Base-by-base conservation (phyloP, 2,113 vertebrate genomes). In the Noturus placidus region DNA sequence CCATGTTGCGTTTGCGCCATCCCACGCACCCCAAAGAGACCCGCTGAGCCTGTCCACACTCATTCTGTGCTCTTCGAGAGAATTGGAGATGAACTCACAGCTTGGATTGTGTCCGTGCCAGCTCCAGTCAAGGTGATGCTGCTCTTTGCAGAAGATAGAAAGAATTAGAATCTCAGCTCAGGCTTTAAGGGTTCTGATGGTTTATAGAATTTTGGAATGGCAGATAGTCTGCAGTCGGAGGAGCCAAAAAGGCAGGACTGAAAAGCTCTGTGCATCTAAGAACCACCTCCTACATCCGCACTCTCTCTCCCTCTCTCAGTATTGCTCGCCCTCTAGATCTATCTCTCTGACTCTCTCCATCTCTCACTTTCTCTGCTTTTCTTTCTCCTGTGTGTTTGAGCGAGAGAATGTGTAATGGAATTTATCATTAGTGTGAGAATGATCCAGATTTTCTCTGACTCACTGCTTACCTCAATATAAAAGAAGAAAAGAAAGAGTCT, bases 241-340 rank as follows among this genome's bases (percentile, higher is more conserved):
- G 82, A 93, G 93, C 93, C 93, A 94, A 94, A 92, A 92, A 93
- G 93, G 92, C 92, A 86, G 91, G 89, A 87, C 70, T 91, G 89
- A 89, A 91, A 50, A 90, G 92, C 90, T 93, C 78, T 91, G 94
- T 93, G 92, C 92, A 91, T 92, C 92, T 90, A 94, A 94, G 93
- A 94, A 91, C 95, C 94, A 92, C 95, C 95, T 94, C 94, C 92
- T 91, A 92, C 92, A 93, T 92, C 88, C 87, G 86, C 86, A 89
- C 79, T 56, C 59, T 86, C 67, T 82, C 38, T 79, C 87, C n/a
- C 76, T 82, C 61, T 85, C 82, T 85, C 63, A 70, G 59, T 54
- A 70, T 72, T 52, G 1, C 80, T 63, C 86, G 35, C 83, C 57
- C 86, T 69, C 78, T 50, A 61, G 78, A 33, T 61, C 81, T 50